Conservation (phyloP, 1,140 invertebrate genomes). For the Lamellibrachia luymesi region DNA sequence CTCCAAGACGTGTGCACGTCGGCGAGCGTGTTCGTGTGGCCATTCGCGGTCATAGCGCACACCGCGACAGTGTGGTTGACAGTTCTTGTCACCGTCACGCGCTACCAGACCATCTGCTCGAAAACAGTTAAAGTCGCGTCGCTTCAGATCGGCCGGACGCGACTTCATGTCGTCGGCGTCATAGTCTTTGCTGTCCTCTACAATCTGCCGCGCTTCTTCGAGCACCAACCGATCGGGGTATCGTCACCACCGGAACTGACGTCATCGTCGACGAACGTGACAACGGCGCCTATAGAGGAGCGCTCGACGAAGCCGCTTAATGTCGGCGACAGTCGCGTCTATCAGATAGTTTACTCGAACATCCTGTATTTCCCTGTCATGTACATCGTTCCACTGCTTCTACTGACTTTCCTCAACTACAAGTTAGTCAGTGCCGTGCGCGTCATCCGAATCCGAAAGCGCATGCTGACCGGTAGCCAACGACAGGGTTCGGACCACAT, state of each 20-base stretch:
- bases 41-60: slow-evolving; percentile 25
- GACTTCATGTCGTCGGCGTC: slow-evolving; percentile 17
- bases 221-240: slow-evolving; percentile 14
- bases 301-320: not conserved
- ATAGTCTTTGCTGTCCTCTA: slow-evolving; percentile 24
- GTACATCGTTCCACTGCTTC: slow-evolving; percentile 26
- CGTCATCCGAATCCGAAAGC: not conserved
- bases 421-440: slow-evolving; percentile 23
- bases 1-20: not conserved
- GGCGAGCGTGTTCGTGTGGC: slow-evolving; percentile 21
- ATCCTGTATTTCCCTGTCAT: slow-evolving; percentile 28
- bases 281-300: not conserved
- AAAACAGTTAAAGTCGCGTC: not conserved
- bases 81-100: slow-evolving; percentile 25
- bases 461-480: not conserved
- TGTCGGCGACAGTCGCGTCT: slow-evolving; percentile 25
- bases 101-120: slow-evolving; percentile 22
- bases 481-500: slow-evolving; percentile 22
- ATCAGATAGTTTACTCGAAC: slow-evolving; percentile 29
- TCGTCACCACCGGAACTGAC: not conserved
- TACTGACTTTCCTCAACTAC: slow-evolving; percentile 21
- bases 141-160: not conserved
- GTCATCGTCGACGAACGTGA: not conserved
- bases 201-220: slow-evolving; percentile 30
- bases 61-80: slow-evolving; percentile 29